Evolutionary conservation across 2,113 vertebrate species (phyloP), one percentile per base, ranked within the genome.

Genomic region (Naja naja): DNA sequence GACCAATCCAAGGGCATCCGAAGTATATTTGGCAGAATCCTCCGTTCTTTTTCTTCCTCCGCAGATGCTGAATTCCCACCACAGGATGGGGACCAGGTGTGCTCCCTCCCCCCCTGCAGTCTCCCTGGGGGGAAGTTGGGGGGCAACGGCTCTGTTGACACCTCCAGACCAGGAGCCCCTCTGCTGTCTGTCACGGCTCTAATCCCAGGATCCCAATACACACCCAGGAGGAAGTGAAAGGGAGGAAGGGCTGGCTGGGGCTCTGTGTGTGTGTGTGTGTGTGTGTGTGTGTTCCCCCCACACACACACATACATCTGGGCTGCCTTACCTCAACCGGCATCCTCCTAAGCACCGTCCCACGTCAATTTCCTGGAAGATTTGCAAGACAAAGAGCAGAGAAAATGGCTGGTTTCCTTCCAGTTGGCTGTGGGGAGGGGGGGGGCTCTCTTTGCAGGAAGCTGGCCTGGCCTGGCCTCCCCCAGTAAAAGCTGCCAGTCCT

Each of bases 281-380:
- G 14, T 45, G 12, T 87, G 23, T 3, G 5, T 10, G 27, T 64
- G 56, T 9, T 1, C 58, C 9, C 9, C 11, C 10, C n/a, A 4
- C 64, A 30, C 4, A 12, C 30, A 4, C 14, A 2, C 97, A 98
- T 97, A 2, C 97, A 98, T 97, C 97, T 98, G 97, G 96, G 97
- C 98, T 97, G 96, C 97, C 98, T 97, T 98, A 98, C 98, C 98
- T 97, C 96, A 98, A 97, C 96, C 96, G 97, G 96, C 98, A 98
- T 96, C 97, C 96, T 96, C 98, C 98, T 96, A 98, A 97, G 97
- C 98, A 98, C 97, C 98, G 97, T 96, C 98, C 98, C 91, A 98
- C 98, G 95, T 98, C 98, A 96, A 99, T 98, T 99, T 99, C 98
- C 98, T 98, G 98, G 69, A 96, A 94, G 96, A 98, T 99, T 98